phyloP scores from a whole-genome alignment of 2,888 invertebrate genomes.

The Drosophila colorata region DNA sequence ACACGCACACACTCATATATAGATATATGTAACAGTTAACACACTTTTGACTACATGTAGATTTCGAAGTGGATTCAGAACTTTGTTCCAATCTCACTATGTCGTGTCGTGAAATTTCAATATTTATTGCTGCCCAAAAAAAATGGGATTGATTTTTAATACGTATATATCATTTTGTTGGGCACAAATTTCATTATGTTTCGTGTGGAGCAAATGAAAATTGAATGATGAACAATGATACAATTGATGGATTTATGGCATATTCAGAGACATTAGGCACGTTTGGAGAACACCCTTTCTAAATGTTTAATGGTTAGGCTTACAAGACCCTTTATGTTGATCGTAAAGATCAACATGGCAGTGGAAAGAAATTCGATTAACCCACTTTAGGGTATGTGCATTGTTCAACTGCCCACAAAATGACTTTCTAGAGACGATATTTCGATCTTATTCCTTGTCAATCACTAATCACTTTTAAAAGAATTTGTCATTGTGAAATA shows the following conservation, averaged over 20 bases:
- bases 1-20: slow-evolving; percentile 9
- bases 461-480: not conserved
- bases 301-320: slow-evolving; percentile 10
- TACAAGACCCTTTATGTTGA: not conserved
- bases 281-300: slow-evolving; percentile 4
- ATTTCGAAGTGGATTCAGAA: slow-evolving; percentile 75
- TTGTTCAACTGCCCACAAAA: not conserved
- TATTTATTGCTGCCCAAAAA: slow-evolving; percentile 18
- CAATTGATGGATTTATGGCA: slow-evolving; percentile 36
- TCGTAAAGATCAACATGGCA: not conserved
- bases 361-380: slow-evolving; percentile 1
- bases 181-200: slow-evolving; percentile 2
- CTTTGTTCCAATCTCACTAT: slow-evolving; percentile 78
- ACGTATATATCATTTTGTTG: slow-evolving; percentile 11
- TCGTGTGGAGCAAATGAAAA: slow-evolving; percentile 1
- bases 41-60: slow-evolving; percentile 53
- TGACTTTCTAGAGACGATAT: not conserved
- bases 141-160: not conserved
- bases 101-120: slow-evolving; percentile 32
- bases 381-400: not conserved
- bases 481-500: not conserved
- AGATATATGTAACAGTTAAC: slow-evolving; percentile 37
- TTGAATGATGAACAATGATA: slow-evolving; percentile 30
- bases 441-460: not conserved
- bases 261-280: slow-evolving; percentile 17